phyloP scores from a whole-genome alignment of 2,113 vertebrate species.

The Plestiodon gilberti region DNA sequence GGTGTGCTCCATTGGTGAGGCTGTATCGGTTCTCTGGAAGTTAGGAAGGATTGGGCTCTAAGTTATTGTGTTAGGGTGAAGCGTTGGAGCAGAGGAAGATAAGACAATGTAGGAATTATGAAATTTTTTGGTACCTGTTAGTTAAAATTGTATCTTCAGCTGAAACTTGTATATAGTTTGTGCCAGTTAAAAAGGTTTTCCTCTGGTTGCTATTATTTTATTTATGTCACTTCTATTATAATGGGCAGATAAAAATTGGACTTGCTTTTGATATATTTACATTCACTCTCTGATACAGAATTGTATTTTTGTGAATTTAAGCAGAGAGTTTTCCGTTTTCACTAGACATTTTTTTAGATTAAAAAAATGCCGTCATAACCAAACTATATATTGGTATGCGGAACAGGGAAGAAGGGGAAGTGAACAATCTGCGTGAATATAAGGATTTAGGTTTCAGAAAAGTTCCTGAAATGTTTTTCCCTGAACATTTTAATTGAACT shows the following conservation, averaged over 20 bases:
- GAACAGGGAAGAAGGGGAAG: background rate
- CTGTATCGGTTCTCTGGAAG: background rate
- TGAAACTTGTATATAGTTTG: background rate
- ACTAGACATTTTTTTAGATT: background rate
- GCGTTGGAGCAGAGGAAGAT: background rate
- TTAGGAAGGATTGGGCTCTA: background rate
- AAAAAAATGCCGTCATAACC: background rate
- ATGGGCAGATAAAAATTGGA: conserved; percentile 10
- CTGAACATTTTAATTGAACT: background rate
- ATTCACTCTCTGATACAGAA: background rate
- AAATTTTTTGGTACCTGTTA: background rate
- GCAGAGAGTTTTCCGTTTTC: background rate
- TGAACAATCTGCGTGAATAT: background rate
- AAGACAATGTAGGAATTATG: background rate
- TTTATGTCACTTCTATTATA: background rate
- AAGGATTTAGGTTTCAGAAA: background rate
- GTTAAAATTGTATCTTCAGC: background rate
- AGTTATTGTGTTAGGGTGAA: background rate
- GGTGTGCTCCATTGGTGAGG: too few relatives aligned
- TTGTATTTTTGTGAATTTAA: background rate
- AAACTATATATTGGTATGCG: background rate
- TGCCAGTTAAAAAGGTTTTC: background rate
- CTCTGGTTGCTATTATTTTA: background rate
- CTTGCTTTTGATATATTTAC: conserved; percentile 1
- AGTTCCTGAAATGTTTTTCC: background rate